Conservation (phyloP, 2,888 invertebrate genomes). For the Eustalomyia histrio region DNA sequence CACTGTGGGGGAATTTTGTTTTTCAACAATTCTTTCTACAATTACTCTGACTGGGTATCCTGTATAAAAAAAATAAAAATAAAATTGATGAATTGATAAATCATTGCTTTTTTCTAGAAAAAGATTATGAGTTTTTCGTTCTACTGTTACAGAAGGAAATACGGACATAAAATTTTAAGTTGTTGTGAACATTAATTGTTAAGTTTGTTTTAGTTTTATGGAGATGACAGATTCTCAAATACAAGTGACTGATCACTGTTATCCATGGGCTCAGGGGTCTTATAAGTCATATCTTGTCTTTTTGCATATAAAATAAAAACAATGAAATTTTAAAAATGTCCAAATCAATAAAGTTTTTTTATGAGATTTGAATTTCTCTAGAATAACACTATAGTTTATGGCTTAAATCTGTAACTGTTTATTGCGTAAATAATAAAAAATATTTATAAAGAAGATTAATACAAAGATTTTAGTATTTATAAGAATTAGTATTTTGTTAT, state of each 20-base stretch:
- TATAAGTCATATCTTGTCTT: slow-evolving; percentile 20
- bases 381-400: slow-evolving; percentile 39
- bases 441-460: neutral
- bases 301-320: neutral
- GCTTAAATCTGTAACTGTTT: slow-evolving; percentile 28
- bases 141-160: slow-evolving; percentile 62
- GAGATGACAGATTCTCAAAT: slow-evolving; percentile 44
- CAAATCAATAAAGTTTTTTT: slow-evolving; percentile 34
- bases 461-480: neutral
- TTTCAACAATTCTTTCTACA: slow-evolving; percentile 1
- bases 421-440: slow-evolving; percentile 9
- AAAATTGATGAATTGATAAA: slow-evolving; percentile 55
- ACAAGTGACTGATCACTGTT: slow-evolving; percentile 52
- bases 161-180: slow-evolving; percentile 51
- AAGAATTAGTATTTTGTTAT: neutral
- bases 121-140: slow-evolving; percentile 49
- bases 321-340: neutral
- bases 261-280: slow-evolving; percentile 25
- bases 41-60: slow-evolving; percentile 17
- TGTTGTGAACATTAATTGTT: slow-evolving; percentile 54
- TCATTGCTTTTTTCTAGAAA: slow-evolving; percentile 47
- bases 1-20: slow-evolving; percentile 51
- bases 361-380: slow-evolving; percentile 22
- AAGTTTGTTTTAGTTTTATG: slow-evolving; percentile 33
- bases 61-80: slow-evolving; percentile 20